Percentiles rank a stretch among this genome's conserved stretches.
phyloP scores from a whole-genome alignment of 1,140 invertebrate species.

The Rhopalosiphum padi region DNA sequence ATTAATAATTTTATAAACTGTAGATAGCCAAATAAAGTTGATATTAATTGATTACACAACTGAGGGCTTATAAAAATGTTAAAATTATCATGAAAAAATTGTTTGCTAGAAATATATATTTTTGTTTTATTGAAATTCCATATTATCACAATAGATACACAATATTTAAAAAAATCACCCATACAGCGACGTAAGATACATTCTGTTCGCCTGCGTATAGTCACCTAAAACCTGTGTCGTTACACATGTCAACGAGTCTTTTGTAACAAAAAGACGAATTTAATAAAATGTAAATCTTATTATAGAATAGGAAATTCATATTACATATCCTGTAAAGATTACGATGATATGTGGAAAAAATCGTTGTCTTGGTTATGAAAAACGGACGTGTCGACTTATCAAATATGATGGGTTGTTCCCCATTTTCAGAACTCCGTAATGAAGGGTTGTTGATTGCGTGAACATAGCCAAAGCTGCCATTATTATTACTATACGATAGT shows the following conservation, averaged over 20 bases:
- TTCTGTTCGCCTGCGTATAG: not conserved
- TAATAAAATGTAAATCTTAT: not conserved
- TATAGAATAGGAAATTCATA: not conserved
- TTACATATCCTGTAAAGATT: not conserved
- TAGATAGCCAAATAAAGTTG: not conserved
- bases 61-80: not conserved
- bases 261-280: not conserved
- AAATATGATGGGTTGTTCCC: not conserved
- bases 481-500: not conserved
- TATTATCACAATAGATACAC: not conserved
- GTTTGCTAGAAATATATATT: not conserved
- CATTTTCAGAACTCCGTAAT: slow-evolving; percentile 59
- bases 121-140: not conserved
- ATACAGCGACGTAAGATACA: too few species aligned
- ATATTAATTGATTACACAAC: not conserved
- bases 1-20: not conserved
- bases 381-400: slow-evolving; percentile 18
- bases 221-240: not conserved
- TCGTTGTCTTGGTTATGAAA: not conserved
- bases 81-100: not conserved
- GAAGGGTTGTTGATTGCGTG: slow-evolving; percentile 29
- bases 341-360: not conserved
- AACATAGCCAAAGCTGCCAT: not conserved
- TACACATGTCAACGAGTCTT: not conserved
- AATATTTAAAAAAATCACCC: not conserved